Conservation (phyloP, 2,888 invertebrate species). For the Gonocerus acuteangulatus region DNA sequence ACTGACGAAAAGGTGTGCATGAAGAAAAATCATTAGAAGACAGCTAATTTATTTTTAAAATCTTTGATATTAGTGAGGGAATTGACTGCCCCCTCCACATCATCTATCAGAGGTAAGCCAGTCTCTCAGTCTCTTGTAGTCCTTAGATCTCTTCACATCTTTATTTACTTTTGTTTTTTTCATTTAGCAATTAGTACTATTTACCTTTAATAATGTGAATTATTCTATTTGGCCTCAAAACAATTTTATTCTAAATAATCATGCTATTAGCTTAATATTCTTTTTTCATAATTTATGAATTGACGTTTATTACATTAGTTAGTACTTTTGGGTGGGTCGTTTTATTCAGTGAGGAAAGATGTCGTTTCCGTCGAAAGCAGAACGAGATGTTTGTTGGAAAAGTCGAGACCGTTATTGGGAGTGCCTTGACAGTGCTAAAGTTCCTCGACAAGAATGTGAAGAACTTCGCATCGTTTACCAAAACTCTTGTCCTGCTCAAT, state of each 20-base stretch:
- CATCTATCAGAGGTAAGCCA: background rate
- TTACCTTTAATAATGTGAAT: no score
- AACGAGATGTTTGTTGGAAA: conserved; percentile 74
- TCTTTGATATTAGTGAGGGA: no score
- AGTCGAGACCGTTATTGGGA: conserved; percentile 83
- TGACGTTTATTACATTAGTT: background rate
- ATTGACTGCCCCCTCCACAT: background rate
- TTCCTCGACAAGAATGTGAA: conserved; percentile 55
- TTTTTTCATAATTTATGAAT: no score
- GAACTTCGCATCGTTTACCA: conserved; percentile 67
- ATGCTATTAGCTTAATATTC: no score
- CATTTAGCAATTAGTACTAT: no score
- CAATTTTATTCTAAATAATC: no score
- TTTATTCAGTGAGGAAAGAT: conserved; percentile 11
- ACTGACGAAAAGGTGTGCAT: no score
- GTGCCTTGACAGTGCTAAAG: conserved; percentile 58
- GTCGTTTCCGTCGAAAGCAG: conserved; percentile 52
- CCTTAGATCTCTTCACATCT: background rate
- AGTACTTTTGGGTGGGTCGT: background rate
- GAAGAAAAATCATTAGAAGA: no score
- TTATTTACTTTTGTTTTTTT: background rate
- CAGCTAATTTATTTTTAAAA: no score
- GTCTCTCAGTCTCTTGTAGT: background rate
- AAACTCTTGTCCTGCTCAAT: conserved; percentile 68
- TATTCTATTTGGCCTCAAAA: no score